Percentiles rank a stretch among this genome's conserved stretches.
Evolutionary conservation across 2,797 vertebrate species (phyloP).

Genomic region (Dryobates pubescens): DNA sequence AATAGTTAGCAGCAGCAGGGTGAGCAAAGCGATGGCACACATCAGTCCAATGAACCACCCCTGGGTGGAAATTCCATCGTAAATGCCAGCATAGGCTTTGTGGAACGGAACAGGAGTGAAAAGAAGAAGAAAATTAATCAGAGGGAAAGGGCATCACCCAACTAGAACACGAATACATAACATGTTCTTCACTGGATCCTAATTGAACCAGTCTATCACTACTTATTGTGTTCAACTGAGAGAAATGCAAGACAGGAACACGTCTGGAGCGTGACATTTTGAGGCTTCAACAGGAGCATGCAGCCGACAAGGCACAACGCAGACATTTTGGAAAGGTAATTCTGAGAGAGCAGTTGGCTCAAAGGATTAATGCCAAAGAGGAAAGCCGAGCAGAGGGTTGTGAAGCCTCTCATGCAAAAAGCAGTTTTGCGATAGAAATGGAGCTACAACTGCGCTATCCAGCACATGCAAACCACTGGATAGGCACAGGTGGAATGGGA

Average conservation of each 20-base stretch:
- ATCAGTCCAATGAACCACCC: constrained; percentile 98
- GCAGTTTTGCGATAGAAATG: constrained; percentile 28
- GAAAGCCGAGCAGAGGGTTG: constrained; percentile 30
- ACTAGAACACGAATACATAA: not conserved
- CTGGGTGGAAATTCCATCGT: constrained; percentile 91
- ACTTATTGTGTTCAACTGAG: not conserved
- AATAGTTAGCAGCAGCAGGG: constrained; percentile 88
- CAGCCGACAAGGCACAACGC: not conserved
- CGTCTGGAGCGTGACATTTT: not conserved
- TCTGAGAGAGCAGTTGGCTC: constrained; percentile 21
- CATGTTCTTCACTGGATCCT: not conserved
- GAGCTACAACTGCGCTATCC: constrained; percentile 8
- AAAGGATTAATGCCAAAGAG: constrained; percentile 44
- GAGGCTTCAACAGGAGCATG: not conserved
- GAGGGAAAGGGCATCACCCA: not conserved
- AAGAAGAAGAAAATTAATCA: not conserved
- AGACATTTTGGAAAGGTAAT: constrained; percentile 20
- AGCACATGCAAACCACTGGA: not conserved
- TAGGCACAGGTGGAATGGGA: not conserved
- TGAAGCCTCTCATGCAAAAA: constrained; percentile 55
- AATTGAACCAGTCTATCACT: not conserved
- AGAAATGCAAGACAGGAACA: not conserved
- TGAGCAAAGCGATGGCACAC: constrained; percentile 94
- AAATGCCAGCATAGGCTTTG: constrained; percentile 88
- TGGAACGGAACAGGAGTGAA: constrained; percentile 9